Conservation (phyloP, 2,888 invertebrate genomes). For the Gonocerus acuteangulatus region DNA sequence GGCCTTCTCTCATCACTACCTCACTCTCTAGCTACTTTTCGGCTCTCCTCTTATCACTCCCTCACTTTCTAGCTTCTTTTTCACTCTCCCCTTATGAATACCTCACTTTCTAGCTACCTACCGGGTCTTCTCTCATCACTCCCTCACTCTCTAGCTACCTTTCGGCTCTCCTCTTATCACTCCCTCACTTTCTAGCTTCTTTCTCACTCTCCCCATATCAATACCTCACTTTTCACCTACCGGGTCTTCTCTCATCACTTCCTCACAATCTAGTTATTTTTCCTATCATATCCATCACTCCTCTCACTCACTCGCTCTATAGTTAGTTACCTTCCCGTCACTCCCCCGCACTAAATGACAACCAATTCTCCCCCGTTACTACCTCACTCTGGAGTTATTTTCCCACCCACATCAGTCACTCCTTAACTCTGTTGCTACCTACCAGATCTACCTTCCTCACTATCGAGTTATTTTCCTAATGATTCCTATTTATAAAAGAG, state of each 20-base stretch:
- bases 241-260: not conserved
- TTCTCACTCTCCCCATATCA: not conserved
- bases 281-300: slow-evolving; percentile 46
- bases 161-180: slow-evolving; percentile 45
- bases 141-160: too few relatives aligned
- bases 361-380: not conserved
- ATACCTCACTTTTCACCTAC: not conserved
- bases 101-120: not conserved
- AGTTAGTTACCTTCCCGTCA: not conserved
- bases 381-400: too few relatives aligned
- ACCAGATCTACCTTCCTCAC: too few relatives aligned
- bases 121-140: not conserved
- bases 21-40: not conserved
- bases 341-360: not conserved
- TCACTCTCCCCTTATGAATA: slow-evolving; percentile 45
- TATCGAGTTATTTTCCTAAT: too few relatives aligned
- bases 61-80: not conserved
- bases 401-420: too few relatives aligned
- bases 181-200: not conserved
- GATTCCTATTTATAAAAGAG: too few relatives aligned
- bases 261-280: too few relatives aligned
- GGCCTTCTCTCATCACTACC: not conserved
- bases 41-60: slow-evolving; percentile 44
- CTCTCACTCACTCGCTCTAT: slow-evolving; percentile 37
- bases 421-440: too few relatives aligned